Evolutionary conservation across 2,797 vertebrate species (phyloP).

Genomic region (Carduelis carduelis): DNA sequence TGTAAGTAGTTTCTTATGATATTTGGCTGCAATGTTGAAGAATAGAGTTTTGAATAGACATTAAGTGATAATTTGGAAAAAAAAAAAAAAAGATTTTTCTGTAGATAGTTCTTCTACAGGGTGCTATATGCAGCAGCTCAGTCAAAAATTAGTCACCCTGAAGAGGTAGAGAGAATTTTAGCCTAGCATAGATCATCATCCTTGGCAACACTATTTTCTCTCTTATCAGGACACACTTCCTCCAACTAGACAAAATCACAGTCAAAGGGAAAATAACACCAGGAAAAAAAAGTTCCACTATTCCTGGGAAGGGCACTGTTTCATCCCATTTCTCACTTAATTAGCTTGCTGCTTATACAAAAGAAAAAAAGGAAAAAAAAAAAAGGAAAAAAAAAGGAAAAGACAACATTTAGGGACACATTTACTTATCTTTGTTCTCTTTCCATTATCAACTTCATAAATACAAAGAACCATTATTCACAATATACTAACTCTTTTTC

Average conservation of each 20-base stretch:
- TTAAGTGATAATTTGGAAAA: slow-evolving; percentile 45
- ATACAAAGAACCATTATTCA: slow-evolving; percentile 81
- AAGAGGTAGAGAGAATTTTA: slow-evolving; percentile 77
- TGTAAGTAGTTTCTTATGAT: slow-evolving; percentile 18
- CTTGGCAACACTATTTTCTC: slow-evolving; percentile 71
- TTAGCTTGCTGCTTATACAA: slow-evolving; percentile 23
- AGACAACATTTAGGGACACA: slow-evolving; percentile 66
- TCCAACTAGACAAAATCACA: slow-evolving; percentile 66
- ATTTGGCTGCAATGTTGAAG: slow-evolving; percentile 67
- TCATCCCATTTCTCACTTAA: slow-evolving; percentile 16
- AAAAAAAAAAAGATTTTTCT: slow-evolving; percentile 32
- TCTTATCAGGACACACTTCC: slow-evolving; percentile 67
- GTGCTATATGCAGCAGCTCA: slow-evolving; percentile 69
- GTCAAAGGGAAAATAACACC: slow-evolving; percentile 3
- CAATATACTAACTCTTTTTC: slow-evolving; percentile 73
- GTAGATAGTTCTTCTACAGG: not conserved
- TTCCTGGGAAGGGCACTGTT: slow-evolving; percentile 44
- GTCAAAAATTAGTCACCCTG: slow-evolving; percentile 70
- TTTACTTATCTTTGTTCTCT: slow-evolving; percentile 72
- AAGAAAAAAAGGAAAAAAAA: fast-evolving
- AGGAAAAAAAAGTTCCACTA: slow-evolving; percentile 42
- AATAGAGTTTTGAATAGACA: slow-evolving; percentile 22
- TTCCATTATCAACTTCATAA: slow-evolving; percentile 77
- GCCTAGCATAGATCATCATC: slow-evolving; percentile 55
- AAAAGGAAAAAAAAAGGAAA: not conserved